phyloP scores from a whole-genome alignment of 2,797 vertebrate species.

The Smutsia temminckii region DNA sequence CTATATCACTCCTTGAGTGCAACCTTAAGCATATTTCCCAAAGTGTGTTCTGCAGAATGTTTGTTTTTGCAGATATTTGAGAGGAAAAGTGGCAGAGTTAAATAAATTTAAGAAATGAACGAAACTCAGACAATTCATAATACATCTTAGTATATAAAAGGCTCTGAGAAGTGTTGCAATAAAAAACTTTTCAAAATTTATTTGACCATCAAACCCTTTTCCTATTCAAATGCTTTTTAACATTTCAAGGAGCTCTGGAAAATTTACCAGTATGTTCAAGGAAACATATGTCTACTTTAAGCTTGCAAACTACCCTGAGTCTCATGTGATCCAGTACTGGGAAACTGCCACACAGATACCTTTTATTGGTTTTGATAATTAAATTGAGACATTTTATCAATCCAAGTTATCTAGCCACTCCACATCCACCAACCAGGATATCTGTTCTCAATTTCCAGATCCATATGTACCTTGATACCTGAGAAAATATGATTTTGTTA shows the following conservation, averaged over 20 bases:
- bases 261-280: background rate
- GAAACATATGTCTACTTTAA: background rate
- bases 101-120: conserved; percentile 22
- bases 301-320: background rate
- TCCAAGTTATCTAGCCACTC: background rate
- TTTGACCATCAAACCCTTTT: background rate
- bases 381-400: background rate
- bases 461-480: background rate
- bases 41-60: background rate
- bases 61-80: background rate
- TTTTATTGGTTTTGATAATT: conserved; percentile 4
- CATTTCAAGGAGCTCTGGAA: background rate
- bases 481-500: background rate
- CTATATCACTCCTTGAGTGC: background rate
- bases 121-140: background rate
- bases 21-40: background rate
- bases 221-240: conserved; percentile 5
- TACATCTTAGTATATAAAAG: background rate
- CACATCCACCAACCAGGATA: background rate
- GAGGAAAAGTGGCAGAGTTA: background rate
- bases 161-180: background rate
- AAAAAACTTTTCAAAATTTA: conserved; percentile 32
- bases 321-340: background rate
- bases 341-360: background rate
- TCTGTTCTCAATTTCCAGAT: background rate